Evolutionary conservation across 2,888 invertebrate species (phyloP).

Genomic region (Colostygia pectinataria): DNA sequence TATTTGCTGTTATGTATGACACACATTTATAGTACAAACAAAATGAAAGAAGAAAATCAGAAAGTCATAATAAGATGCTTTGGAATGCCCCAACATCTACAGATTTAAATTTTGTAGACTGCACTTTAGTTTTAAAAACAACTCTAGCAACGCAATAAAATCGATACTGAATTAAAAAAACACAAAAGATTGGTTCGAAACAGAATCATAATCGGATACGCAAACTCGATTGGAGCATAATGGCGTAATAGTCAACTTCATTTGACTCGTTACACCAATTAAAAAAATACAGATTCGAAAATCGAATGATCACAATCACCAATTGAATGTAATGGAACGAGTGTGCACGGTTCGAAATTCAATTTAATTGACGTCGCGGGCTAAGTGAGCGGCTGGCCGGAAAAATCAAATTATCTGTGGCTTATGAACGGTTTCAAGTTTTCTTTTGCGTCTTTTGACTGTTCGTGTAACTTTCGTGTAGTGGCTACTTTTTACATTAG

Average conservation of each 20-base stretch:
- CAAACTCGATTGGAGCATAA: constrained; percentile 18
- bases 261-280: constrained; percentile 30
- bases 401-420: constrained; percentile 35
- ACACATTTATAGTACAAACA: no score
- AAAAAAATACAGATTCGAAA: constrained; percentile 36
- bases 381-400: constrained; percentile 36
- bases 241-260: constrained; percentile 24
- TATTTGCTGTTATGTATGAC: no score
- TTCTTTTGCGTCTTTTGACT: constrained; percentile 25
- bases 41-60: no score
- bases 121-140: no score
- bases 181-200: constrained; percentile 5
- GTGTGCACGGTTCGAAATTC: constrained; percentile 41
- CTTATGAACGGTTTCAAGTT: constrained; percentile 8
- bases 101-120: no score
- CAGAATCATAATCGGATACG: constrained; percentile 13
- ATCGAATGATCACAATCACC: constrained; percentile 39
- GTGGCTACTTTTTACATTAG: no score
- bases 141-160: neutral
- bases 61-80: no score
- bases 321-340: constrained; percentile 43
- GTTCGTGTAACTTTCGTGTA: no score
- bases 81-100: no score
- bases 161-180: neutral
- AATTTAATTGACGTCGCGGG: constrained; percentile 37